These are phyloP conservation scores for Fistularia commersonii DNA, from an alignment of 2,797 vertebrate species.

Conservation along the genomic window DNA sequence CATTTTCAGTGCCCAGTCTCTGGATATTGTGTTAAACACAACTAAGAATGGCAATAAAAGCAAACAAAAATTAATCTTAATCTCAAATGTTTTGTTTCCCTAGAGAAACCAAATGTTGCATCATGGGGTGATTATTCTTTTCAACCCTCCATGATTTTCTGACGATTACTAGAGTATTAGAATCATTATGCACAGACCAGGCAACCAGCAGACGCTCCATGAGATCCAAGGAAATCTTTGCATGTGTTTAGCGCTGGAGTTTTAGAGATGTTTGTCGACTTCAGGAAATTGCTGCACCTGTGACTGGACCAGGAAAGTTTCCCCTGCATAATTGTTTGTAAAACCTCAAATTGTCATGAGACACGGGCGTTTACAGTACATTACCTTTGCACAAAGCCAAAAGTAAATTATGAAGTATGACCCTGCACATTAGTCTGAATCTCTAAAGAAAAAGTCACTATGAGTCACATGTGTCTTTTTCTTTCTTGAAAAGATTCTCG, in stretches of 20 bases:
- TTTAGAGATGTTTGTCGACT: not conserved
- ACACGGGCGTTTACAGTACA: no score
- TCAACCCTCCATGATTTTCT: not conserved
- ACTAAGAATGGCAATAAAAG: slow-evolving; percentile 13
- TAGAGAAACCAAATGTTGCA: slow-evolving; percentile 4
- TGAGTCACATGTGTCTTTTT: no score
- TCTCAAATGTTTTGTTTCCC: slow-evolving; percentile 9
- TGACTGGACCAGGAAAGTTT: not conserved
- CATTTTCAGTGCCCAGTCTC: slow-evolving; percentile 15
- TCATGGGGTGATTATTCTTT: slow-evolving; percentile 2
- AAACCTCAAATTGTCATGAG: not conserved
- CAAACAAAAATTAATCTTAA: slow-evolving; percentile 3
- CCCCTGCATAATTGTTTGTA: not conserved
- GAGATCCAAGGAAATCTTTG: not conserved
- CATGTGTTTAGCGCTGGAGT: slow-evolving; percentile 1
- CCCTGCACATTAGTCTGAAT: no score
- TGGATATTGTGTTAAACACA: slow-evolving; percentile 3
- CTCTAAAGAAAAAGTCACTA: no score
- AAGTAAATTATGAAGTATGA: no score
- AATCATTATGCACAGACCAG: slow-evolving; percentile 1
- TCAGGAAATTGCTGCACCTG: not conserved
- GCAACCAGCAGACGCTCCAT: slow-evolving; percentile 1
- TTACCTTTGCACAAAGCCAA: no score
- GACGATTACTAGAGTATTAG: not conserved
- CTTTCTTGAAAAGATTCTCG: no score